Base-by-base conservation (phyloP, 2,888 invertebrate genomes). In the Tetramorium bicarinatum region DNA sequence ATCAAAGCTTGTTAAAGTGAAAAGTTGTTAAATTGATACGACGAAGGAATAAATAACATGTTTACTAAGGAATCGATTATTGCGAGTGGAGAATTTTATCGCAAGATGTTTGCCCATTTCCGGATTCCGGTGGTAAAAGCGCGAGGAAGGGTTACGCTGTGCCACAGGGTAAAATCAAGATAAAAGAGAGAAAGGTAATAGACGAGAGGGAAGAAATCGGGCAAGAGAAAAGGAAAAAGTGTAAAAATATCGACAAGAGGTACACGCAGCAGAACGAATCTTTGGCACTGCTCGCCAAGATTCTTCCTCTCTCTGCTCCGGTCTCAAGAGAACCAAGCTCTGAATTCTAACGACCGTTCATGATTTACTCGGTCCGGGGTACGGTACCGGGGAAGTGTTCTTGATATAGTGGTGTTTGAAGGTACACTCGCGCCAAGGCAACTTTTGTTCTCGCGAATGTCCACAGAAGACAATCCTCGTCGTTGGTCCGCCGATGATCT, bases 271-370 rank as follows among this genome's bases (percentile, higher is more conserved):
- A 71, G 15, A 34, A 69, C 72, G 81, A 84, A 81, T 84, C 84
- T 84, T 90, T 90, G 86, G 85, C 83, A 85, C 84, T 61, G 84
- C 52, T 77, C 84, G 87, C 89, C 67, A 84, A 88, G 84, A 86
- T 86, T 76, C 80, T 83, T 67, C 79, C 25, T 47, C 49, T 69
- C 44, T 84, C 52, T 3, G 34, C n/a, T 52, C 25, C 76, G 49
- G 44, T 85, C 90, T 84, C 87, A 1, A 3, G 89, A 87, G 89
- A 87, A 85, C 82, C 87, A 82, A 84, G 87, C 89, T 88, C 89
- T 84, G 91, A 91, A 92, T 92, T 89, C 86, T 88, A 88, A 91
- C 87, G 88, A 89, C 89, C 85, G 80, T 81, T 87, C 87, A 76
- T 89, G 87, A 88, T 88, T 88, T 87, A 88, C 89, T 82, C 81